phyloP scores from a whole-genome alignment of 2,113 vertebrate species.

The Sarotherodon lohbergeri region DNA sequence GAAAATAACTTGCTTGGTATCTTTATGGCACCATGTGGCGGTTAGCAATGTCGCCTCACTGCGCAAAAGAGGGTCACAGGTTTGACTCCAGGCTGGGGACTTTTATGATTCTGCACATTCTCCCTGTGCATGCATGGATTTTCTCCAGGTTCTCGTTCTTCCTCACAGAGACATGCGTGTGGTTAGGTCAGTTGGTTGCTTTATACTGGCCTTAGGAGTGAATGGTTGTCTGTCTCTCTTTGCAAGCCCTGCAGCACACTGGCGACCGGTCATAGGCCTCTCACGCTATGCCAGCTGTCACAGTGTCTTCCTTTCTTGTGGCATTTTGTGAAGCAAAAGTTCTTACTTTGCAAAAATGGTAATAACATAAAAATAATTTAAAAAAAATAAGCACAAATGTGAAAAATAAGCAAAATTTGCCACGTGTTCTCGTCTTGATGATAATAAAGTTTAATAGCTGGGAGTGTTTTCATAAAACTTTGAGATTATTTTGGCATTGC shows the following conservation, averaged over 20 bases:
- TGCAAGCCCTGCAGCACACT: neutral
- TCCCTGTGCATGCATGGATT: neutral
- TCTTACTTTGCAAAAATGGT: neutral
- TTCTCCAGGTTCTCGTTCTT: neutral
- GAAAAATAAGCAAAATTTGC: neutral
- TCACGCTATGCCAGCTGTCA: neutral
- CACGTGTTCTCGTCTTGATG: neutral
- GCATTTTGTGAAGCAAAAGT: neutral
- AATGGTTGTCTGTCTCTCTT: neutral
- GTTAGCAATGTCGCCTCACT: neutral
- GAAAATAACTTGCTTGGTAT: neutral
- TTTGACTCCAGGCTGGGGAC: neutral
- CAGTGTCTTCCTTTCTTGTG: neutral
- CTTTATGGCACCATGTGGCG: neutral
- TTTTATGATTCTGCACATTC: neutral
- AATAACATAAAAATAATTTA: accelerated
- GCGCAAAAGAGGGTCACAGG: neutral
- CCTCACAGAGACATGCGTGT: accelerated
- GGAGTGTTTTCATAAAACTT: accelerated
- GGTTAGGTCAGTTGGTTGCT: neutral
- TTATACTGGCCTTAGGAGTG: neutral
- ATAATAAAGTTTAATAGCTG: neutral
- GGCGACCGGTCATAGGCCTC: neutral
- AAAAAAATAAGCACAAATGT: neutral
- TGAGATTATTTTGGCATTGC: neutral